Base-by-base conservation (phyloP, 2,888 invertebrate species). In the Luperina testacea region DNA sequence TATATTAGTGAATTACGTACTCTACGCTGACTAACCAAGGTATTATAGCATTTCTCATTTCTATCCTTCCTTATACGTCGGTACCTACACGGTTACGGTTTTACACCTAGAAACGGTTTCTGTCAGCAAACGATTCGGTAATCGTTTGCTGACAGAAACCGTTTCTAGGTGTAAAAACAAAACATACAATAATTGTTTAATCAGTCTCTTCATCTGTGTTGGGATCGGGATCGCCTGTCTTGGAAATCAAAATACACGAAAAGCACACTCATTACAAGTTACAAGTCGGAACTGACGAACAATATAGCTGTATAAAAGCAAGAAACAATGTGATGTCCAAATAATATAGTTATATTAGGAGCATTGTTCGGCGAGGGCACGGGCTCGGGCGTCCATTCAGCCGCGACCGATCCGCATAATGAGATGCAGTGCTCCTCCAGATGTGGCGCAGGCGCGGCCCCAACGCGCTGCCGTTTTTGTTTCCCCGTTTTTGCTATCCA, bases 391-490 rank as follows among this genome's bases (percentile, higher is more conserved):
- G 91, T 90, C 92, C 94, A 94, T 91, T 94, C 93, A 94, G 91
- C 94, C 95, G 95, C 92, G 95, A 95, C 95, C 92, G 94, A 92
- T 93, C 92, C 93, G 93, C 94, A 94, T 96, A 95, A 96, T 95
- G 95, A 95, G 95, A 95, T 95, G 96, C 96, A 95, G 93, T 94
- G 94, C 94, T 93, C 93, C 93, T 93, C 95, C 96, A 96, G 96
- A 96, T 96, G 96, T 94, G 95, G 94, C 95, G 95, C 96, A 96
- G 95, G 94, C 96, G 96, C 94, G 94, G 94, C 95, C 92, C 92
- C 87, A 90, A 92, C 90, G 90, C 92, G 91, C 90, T 91, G 91
- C 90, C 91, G 92, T 93, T 95, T 95, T 96, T 96, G 94, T 94
- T 92, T 92, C 92, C 84, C 80, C 65, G 87, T 89, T 88, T 87